Evolutionary conservation across 2,113 vertebrate species (phyloP), one percentile per base, ranked within the genome.

Genomic region (Forbesichthys agassizii): DNA sequence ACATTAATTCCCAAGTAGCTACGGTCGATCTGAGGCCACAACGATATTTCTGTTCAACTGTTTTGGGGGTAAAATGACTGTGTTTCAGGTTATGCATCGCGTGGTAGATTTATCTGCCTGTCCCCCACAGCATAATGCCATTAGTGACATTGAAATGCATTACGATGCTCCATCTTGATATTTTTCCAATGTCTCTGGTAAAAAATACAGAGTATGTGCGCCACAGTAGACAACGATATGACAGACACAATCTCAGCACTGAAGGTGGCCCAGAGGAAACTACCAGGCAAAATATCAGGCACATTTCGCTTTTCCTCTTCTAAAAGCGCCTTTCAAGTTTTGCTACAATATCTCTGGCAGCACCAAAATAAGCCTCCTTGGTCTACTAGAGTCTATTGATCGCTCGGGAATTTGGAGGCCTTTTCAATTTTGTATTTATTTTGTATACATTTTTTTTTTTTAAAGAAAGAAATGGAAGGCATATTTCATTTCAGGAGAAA

Each of bases 401-500:
- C 73, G 64, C 73, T 59, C 61, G 65, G 69, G 67, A 84, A 83
- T 79, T 81, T 71, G 70, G 71, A 55, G 48, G 60, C 77, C 54
- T 59, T 49, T 61, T 27, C 27, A 27, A 27, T 27, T 27, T 27
- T 27, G 62, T 81, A 73, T 66, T 69, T 63, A 57, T 60, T 66
- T 71, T 55, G 71, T 60, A 48, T 51, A 52, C 4, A 5, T 3
- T 54, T 55, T 55, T 55, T 11, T 55, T 55, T 8, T 56, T 8
- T 56, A 1, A 42, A 42, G 36, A 42, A 42, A 42, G 36, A 42
- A 52, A 86, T 84, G 88, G 80, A 90, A 90, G 87, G 85, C 85
- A 88, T 81, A 73, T 84, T 87, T 89, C 65, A 79, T 86, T 85
- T 85, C 77, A 85, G 89, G 84, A 90, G 74, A 88, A 85, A 85